Base-by-base conservation (phyloP, 2,888 invertebrate species). In the Eulithis prunata region DNA sequence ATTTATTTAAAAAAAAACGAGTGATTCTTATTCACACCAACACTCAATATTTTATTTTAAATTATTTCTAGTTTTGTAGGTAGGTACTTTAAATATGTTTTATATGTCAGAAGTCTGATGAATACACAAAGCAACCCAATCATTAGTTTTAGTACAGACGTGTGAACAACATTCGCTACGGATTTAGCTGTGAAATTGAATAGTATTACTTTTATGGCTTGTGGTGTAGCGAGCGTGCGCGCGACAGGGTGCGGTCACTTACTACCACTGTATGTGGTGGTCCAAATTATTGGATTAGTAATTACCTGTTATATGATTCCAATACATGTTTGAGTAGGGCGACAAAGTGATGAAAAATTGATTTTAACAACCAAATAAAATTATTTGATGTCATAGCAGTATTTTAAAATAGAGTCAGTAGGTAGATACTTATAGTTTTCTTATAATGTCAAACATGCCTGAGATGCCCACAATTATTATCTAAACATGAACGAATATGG, bases 241-340 rank as follows among this genome's bases (percentile, higher is more conserved):
- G 75, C 74, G 86, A 81, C 86, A 71, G 82, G 86, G 84, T 77
- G 90, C 78, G 89, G 89, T 86, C 83, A 85, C 83, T 85, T 82
- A 79, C 83, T 78, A 82, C 82, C 81, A 80, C 78, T 74, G 76
- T 75, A 66, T 71, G 79, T 70, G 75, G 77, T 82, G 76, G 69
- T 78, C 69, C 71, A 71, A 49, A 75, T 76, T 76, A 76, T 76
- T 73, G 71, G 77, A 81, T 81, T 80, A 77, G 75, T 78, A 78
- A 82, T 79, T 78, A 76, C 78, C 75, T 76, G 77, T 75, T 13
- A 47, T 3, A 56, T 5, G 10, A 53, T 14, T 21, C 46, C 38
- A 47, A 10, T 43, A 38, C 12, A 53, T 36, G 8, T 47, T 7
- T 14, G 47, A 41, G 41, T 41, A 41, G 41, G 41, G 41, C 41